Evolutionary conservation across 2,888 invertebrate genomes (phyloP), one percentile per base, ranked within the genome.

Genomic region (Epistrophe eligans): DNA sequence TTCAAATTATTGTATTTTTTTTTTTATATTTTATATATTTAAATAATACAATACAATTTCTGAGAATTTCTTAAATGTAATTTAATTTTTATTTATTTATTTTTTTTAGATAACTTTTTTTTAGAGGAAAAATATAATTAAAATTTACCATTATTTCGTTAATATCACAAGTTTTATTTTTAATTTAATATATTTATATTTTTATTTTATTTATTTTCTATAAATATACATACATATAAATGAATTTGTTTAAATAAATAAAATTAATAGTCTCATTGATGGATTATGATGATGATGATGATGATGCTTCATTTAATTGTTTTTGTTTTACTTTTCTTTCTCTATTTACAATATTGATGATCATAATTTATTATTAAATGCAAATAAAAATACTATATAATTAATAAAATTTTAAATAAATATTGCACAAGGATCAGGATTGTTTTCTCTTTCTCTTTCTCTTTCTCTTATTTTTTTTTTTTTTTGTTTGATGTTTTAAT

Each of bases 351-450:
- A 28, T 60, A n/a, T 15, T 43, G 48, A 48, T 52, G 6, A 57
- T 48, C 38, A 55, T 24, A 50, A 35, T 35, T 35, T 32, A 32
- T 24, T 24, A 2, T 4, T 19, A n/a, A 50, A 50, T 43, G n/a
- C 32, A 35, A 8, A 35, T 2, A 58, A 4, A 24, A 80, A 60
- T 6, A 17, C 45, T 40, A 15, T 40, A 15, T 57, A 8, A 0
- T 32, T 48, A 43, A 50, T 35, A 48, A 58, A 19, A 15, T 48
- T 77, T 70, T 77, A 24, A 52, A 81, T 72, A 85, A 85, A 82
- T 87, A 87, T 87, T 87, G 87, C 87, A 87, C 87, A 82, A 79
- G 77, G 85, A 82, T 82, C 85, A 85, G 85, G 85, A 85, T 79
- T 64, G 10, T 55, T 55, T 15, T 19, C 13, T 43, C 15, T 19